Evolutionary conservation across 2,797 vertebrate genomes (phyloP).

Genomic region (Geotria australis): DNA sequence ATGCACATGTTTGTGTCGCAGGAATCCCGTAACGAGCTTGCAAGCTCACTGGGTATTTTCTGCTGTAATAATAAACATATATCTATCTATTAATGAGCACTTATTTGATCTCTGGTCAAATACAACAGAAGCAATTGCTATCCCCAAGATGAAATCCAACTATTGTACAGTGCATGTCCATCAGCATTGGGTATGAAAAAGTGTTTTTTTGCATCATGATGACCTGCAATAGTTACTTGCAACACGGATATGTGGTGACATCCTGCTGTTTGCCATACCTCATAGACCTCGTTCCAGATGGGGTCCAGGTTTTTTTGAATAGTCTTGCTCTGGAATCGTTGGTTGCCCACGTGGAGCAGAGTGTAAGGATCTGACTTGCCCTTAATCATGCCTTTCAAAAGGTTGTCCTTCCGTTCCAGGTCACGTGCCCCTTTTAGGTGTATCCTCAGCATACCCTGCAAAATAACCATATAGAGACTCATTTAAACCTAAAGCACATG

Average conservation of each 20-base stretch:
- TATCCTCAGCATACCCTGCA: slow-evolving; percentile 55
- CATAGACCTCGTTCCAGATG: slow-evolving; percentile 50
- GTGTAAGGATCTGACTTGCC: slow-evolving; percentile 76
- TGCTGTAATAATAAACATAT: too few relatives aligned
- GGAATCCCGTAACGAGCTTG: too few relatives aligned
- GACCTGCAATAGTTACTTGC: too few relatives aligned
- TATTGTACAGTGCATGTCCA: background rate
- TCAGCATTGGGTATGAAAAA: background rate
- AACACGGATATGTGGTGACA: too few relatives aligned
- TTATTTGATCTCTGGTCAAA: too few relatives aligned
- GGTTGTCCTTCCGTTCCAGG: slow-evolving; percentile 48
- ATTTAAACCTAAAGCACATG: too few relatives aligned
- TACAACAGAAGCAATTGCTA: background rate
- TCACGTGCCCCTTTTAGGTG: slow-evolving; percentile 39
- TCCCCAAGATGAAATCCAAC: background rate
- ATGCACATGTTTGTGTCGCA: too few relatives aligned
- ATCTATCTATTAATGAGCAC: too few relatives aligned
- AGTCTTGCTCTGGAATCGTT: slow-evolving; percentile 32
- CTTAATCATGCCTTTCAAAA: slow-evolving; percentile 47
- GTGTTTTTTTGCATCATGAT: background rate
- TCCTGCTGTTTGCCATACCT: slow-evolving; percentile 18
- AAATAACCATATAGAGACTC: background rate
- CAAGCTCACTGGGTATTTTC: too few relatives aligned
- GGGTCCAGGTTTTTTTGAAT: slow-evolving; percentile 42
- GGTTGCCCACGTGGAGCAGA: slow-evolving; percentile 31